Conservation (phyloP, 2,888 invertebrate species). For the Altica lythri region DNA sequence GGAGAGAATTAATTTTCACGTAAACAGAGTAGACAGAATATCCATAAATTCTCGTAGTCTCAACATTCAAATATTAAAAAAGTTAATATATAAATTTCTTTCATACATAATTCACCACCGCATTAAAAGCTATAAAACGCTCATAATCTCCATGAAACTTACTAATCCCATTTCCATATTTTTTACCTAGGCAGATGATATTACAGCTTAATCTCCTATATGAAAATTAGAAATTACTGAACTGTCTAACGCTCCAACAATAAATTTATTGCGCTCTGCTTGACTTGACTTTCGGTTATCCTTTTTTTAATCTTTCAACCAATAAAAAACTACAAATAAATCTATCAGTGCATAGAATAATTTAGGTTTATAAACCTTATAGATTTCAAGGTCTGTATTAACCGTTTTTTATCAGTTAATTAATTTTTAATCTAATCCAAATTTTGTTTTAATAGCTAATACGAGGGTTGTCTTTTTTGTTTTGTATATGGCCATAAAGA, state of each 20-base stretch:
- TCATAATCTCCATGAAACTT: constrained; percentile 23
- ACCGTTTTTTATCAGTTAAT: too few species aligned
- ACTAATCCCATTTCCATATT: constrained; percentile 33
- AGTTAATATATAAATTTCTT: constrained; percentile 19
- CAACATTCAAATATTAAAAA: constrained; percentile 18
- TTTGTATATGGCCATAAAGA: too few species aligned
- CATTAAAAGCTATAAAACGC: constrained; percentile 23
- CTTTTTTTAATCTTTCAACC: too few species aligned
- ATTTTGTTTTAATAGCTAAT: too few species aligned
- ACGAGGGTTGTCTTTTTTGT: too few species aligned
- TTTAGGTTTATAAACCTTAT: too few species aligned
- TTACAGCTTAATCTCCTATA: constrained; percentile 42
- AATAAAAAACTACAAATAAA: too few species aligned
- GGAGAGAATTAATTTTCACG: constrained; percentile 4
- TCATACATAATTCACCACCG: constrained; percentile 28
- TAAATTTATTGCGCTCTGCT: constrained; percentile 33
- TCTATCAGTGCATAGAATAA: too few species aligned
- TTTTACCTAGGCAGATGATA: constrained; percentile 40
- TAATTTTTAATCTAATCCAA: too few species aligned
- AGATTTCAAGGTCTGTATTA: too few species aligned
- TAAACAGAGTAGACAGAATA: constrained; percentile 4
- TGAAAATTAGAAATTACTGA: constrained; percentile 38
- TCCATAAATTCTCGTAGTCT: constrained; percentile 16
- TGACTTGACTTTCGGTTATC: constrained; percentile 28
- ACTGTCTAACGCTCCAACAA: constrained; percentile 40